Evolutionary conservation across 2,113 vertebrate species (phyloP).

Genomic region (Macquaria ambigua): DNA sequence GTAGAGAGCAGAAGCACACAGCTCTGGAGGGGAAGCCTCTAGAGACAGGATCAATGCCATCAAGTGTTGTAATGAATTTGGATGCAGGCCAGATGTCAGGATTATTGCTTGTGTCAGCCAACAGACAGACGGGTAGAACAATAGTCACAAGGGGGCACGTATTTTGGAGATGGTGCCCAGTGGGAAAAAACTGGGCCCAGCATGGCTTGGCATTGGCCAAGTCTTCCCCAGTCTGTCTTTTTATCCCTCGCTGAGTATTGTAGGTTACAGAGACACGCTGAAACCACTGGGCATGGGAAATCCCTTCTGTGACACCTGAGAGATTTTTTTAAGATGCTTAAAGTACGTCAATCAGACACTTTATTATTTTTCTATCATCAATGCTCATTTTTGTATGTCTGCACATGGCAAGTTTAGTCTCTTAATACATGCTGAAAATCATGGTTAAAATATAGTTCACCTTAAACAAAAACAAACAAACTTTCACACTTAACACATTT

Average conservation of each 20-base stretch:
- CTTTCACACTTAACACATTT: neutral
- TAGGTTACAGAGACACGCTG: constrained; percentile 25
- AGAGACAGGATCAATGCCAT: constrained; percentile 80
- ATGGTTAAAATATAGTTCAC: neutral
- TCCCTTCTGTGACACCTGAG: neutral
- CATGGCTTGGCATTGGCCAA: constrained; percentile 50
- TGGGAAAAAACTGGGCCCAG: constrained; percentile 64
- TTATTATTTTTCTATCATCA: neutral
- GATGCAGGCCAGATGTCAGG: constrained; percentile 77
- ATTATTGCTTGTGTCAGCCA: constrained; percentile 83
- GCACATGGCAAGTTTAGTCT: neutral
- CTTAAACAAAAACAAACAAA: neutral
- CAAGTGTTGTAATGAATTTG: constrained; percentile 81
- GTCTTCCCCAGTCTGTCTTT: constrained; percentile 54
- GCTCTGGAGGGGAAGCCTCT: constrained; percentile 76
- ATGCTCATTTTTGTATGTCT: neutral
- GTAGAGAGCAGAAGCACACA: constrained; percentile 43
- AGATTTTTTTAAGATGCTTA: neutral
- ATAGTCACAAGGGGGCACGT: constrained; percentile 72
- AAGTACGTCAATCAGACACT: neutral
- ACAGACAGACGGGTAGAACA: constrained; percentile 78
- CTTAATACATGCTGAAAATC: neutral
- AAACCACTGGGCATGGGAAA: constrained; percentile 10
- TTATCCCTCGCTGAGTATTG: constrained; percentile 1
- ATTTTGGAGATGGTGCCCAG: constrained; percentile 72